Evolutionary conservation across 2,797 vertebrate genomes (phyloP).

Genomic region (Carcharodon carcharias): DNA sequence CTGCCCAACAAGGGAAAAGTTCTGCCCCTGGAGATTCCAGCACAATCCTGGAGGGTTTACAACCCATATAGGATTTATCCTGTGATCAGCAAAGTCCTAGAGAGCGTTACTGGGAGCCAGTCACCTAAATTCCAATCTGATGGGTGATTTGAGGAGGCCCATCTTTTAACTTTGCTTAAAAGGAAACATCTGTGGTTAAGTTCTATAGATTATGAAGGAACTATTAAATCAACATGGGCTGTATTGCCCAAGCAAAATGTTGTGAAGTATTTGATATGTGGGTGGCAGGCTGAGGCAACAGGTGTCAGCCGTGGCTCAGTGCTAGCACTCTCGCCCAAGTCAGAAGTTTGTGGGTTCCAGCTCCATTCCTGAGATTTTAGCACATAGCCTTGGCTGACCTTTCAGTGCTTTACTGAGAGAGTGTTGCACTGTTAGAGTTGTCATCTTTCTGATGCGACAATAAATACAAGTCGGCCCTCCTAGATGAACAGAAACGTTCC

Average conservation of each 20-base stretch:
- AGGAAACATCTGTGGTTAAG: not conserved
- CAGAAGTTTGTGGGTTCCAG: not conserved
- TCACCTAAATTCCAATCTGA: not conserved
- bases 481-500: not conserved
- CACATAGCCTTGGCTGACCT: not conserved
- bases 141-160: not conserved
- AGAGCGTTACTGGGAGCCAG: not conserved
- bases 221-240: not conserved
- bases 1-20: too few relatives aligned
- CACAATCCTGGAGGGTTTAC: too few relatives aligned
- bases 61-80: too few relatives aligned
- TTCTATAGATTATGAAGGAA: not conserved
- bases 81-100: not conserved
- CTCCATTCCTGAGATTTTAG: not conserved
- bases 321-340: not conserved
- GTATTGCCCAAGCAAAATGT: not conserved
- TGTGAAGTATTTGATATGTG: not conserved
- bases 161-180: not conserved
- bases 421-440: not conserved
- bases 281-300: not conserved
- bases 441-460: not conserved
- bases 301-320: not conserved
- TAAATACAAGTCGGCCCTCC: not conserved
- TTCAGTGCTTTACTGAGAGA: not conserved
- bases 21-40: too few relatives aligned